phyloP scores from a whole-genome alignment of 2,113 vertebrate genomes.

The Daboia siamensis region DNA sequence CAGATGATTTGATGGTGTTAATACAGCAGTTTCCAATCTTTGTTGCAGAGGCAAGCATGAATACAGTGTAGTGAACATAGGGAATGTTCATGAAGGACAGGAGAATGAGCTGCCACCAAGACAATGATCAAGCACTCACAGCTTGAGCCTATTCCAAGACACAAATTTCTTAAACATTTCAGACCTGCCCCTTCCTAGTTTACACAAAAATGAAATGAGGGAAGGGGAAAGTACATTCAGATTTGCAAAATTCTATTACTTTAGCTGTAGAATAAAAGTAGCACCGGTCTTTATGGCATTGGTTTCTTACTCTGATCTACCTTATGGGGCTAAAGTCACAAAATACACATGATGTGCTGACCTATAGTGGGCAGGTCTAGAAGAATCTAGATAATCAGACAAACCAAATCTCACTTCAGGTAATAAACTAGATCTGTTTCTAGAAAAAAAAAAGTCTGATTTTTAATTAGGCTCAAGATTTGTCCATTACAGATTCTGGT shows the following conservation, averaged over 20 bases:
- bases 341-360: too few relatives aligned
- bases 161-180: neutral
- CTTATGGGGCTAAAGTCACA: neutral
- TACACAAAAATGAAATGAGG: neutral
- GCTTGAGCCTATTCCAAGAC: neutral
- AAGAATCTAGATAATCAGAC: neutral
- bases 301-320: neutral
- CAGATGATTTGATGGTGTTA: neutral
- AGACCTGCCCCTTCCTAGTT: neutral
- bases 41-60: neutral
- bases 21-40: neutral
- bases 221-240: neutral
- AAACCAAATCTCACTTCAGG: neutral
- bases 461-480: neutral
- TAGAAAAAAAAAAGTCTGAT: neutral
- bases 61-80: neutral
- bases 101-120: neutral
- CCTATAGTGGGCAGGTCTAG: neutral
- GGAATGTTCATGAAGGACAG: neutral
- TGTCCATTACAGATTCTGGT: neutral
- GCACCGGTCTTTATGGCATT: neutral
- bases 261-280: neutral
- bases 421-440: neutral
- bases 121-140: neutral
- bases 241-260: neutral